Conservation (phyloP, 35 echinoderm and acorn worm species). For the Ophioderma brevispina region DNA sequence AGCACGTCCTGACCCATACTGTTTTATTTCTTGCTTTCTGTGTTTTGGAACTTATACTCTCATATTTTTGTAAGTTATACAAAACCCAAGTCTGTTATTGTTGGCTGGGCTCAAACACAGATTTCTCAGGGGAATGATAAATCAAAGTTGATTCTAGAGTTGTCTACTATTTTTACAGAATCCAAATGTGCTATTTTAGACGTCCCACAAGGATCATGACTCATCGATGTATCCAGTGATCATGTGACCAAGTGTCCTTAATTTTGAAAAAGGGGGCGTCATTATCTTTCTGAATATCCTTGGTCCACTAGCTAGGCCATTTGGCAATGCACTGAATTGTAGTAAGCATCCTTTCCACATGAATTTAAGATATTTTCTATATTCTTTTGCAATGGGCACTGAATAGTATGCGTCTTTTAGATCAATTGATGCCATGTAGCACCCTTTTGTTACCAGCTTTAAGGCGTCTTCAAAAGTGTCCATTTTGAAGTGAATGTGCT, state of each 20-base stretch:
- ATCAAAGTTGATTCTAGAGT: too few relatives aligned
- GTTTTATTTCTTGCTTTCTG: constrained; percentile 55
- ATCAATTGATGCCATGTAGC: constrained; percentile 18
- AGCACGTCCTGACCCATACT: constrained; percentile 28
- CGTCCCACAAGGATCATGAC: too few relatives aligned
- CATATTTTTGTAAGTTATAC: constrained; percentile 44
- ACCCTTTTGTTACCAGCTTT: constrained; percentile 1
- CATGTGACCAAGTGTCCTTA: too few relatives aligned
- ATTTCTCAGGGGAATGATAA: constrained; percentile 38
- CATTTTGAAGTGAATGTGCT: constrained; percentile 52
- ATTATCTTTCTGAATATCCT: constrained; percentile 38
- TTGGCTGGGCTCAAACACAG: constrained; percentile 28
- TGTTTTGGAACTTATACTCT: constrained; percentile 18
- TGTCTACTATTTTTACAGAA: too few relatives aligned
- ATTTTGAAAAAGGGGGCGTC: constrained; percentile 7
- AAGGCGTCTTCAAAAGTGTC: constrained; percentile 14
- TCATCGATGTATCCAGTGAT: too few relatives aligned
- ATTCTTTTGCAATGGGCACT: neutral
- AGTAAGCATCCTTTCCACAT: neutral
- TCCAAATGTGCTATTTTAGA: too few relatives aligned
- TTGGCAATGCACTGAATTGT: constrained; percentile 12
- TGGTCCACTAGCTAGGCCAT: constrained; percentile 24
- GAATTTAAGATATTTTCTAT: constrained; percentile 20
- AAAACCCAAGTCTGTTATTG: constrained; percentile 50
- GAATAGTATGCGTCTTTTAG: constrained; percentile 54